Evolutionary conservation across 2,797 vertebrate genomes (phyloP).

Genomic region (Acanthurus tractus): DNA sequence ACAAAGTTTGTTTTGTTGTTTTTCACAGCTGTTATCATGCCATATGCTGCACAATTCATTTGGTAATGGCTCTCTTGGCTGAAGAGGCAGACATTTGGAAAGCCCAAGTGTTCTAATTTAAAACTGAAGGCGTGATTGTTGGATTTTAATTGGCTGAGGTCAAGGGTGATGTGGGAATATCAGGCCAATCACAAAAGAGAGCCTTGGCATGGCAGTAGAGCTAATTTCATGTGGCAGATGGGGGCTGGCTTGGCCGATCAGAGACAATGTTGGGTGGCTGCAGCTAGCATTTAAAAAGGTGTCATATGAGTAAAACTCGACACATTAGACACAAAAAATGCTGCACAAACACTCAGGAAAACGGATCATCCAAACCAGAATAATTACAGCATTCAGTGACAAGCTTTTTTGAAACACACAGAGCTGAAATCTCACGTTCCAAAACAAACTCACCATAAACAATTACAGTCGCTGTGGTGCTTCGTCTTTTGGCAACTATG

Average conservation of each 20-base stretch:
- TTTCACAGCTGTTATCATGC: conserved; percentile 46
- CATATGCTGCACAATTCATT: conserved; percentile 59
- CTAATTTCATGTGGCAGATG: conserved; percentile 73
- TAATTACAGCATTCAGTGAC: not conserved
- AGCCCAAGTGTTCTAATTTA: conserved; percentile 59
- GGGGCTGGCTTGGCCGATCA: conserved; percentile 45
- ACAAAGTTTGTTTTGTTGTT: conserved; percentile 14
- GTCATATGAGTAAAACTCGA: not conserved
- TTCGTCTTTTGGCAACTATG: conserved; percentile 94
- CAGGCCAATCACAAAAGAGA: conserved; percentile 53
- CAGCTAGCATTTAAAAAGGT: conserved; percentile 23
- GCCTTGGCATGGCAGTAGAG: conserved; percentile 49
- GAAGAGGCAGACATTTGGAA: conserved; percentile 57
- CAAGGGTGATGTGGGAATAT: conserved; percentile 60
- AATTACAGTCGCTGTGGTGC: conserved; percentile 94
- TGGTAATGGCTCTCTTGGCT: conserved; percentile 44
- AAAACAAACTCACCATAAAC: conserved; percentile 90
- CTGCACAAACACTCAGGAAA: not conserved
- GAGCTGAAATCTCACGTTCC: too few species aligned
- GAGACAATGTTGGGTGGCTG: conserved; percentile 13
- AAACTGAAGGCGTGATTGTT: conserved; percentile 57
- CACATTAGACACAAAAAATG: conserved; percentile 15
- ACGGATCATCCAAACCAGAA: not conserved
- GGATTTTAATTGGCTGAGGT: conserved; percentile 74
- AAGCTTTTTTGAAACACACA: too few species aligned